Conservation (phyloP, 2,797 vertebrate genomes). For the Lateolabrax maculatus region DNA sequence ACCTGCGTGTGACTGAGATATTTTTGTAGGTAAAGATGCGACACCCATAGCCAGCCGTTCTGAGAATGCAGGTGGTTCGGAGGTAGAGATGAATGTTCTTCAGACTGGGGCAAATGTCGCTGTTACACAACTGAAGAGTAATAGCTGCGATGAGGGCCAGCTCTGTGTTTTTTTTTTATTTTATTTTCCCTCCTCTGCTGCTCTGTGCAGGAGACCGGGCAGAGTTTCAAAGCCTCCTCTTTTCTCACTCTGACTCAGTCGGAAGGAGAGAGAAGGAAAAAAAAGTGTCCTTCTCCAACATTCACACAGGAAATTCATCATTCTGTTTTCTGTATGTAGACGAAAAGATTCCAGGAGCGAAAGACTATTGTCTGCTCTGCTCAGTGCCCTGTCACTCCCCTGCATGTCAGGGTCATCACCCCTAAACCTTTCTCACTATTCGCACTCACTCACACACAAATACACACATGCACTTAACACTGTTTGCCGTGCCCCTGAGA, state of each 20-base stretch:
- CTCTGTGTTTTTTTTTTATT: constrained; percentile 9
- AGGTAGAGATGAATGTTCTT: constrained; percentile 72
- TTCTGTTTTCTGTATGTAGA: constrained; percentile 51
- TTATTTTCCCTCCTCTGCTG: constrained; percentile 49
- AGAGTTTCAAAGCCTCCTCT: constrained; percentile 73
- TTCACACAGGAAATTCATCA: constrained; percentile 59
- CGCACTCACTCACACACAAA: background rate
- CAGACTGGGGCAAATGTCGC: constrained; percentile 70
- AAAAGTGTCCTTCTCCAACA: constrained; percentile 56
- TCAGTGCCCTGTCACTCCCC: background rate
- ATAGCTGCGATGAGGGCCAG: constrained; percentile 67
- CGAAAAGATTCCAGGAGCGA: constrained; percentile 40
- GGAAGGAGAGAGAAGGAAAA: constrained; percentile 49
- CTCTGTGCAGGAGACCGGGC: constrained; percentile 69
- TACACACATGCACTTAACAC: background rate
- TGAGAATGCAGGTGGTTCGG: constrained; percentile 68
- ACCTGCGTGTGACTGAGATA: constrained; percentile 47
- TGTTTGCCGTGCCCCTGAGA: constrained; percentile 17
- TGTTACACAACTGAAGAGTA: constrained; percentile 76
- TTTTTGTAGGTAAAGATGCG: constrained; percentile 55
- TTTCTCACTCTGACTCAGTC: constrained; percentile 73
- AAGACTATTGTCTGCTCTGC: constrained; percentile 10
- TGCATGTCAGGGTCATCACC: constrained; percentile 15
- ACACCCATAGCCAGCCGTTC: constrained; percentile 58
- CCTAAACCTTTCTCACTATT: background rate